A percentile compares a stretch with the other conserved stretches of the same genome.
These are phyloP conservation scores for Drosophila glabriapex DNA, from an alignment of 2,888 invertebrate genomes.

Conservation along the genomic window DNA sequence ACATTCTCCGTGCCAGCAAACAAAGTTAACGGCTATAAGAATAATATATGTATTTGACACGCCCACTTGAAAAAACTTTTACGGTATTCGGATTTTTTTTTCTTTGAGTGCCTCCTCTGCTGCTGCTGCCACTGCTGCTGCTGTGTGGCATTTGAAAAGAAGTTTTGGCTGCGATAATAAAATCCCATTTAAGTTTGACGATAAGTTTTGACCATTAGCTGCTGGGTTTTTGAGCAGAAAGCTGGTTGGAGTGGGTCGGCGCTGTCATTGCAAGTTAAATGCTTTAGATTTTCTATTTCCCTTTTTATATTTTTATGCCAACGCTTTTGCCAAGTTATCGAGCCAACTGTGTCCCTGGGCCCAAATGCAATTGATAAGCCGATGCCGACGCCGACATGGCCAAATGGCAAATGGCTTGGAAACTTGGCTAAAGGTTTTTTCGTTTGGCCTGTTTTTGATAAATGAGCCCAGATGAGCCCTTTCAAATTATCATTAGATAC, in stretches of 20 bases:
- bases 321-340: slow-evolving; percentile 56
- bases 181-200: slow-evolving; percentile 80
- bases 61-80: slow-evolving; percentile 40
- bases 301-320: slow-evolving; percentile 27
- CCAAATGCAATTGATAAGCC: slow-evolving; percentile 72
- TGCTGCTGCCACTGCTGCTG: slow-evolving; percentile 1
- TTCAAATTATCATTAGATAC: slow-evolving; percentile 33
- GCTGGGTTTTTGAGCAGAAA: slow-evolving; percentile 32
- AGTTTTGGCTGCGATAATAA: slow-evolving; percentile 79
- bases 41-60: slow-evolving; percentile 39
- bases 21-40: slow-evolving; percentile 23
- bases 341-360: slow-evolving; percentile 60
- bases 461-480: slow-evolving; percentile 53
- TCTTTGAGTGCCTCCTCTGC: neutral
- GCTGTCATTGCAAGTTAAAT: slow-evolving; percentile 76
- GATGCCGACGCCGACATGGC: slow-evolving; percentile 37
- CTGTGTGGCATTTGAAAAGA: slow-evolving; percentile 59
- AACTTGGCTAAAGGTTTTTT: slow-evolving; percentile 61
- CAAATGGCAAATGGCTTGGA: slow-evolving; percentile 66
- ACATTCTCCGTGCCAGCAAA: slow-evolving; percentile 53
- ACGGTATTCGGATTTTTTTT: slow-evolving; percentile 21
- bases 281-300: slow-evolving; percentile 63
- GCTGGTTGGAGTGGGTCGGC: slow-evolving; percentile 6
- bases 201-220: slow-evolving; percentile 78
- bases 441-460: slow-evolving; percentile 68